Conservation (phyloP, 2,888 invertebrate genomes). For the Sminthurinus aureus region DNA sequence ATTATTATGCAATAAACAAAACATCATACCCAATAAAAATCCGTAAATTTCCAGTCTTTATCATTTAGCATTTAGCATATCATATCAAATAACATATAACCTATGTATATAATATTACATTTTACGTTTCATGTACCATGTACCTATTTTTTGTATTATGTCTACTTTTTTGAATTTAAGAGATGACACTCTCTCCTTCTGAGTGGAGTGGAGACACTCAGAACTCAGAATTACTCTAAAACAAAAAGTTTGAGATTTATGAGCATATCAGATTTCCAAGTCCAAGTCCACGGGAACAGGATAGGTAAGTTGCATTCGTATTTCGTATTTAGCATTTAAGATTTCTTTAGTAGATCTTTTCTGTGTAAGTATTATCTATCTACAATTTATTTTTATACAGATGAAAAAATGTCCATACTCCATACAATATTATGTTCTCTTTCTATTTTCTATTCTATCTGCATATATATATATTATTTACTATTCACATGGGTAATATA, state of each 20-base stretch:
- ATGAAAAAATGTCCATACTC: neutral
- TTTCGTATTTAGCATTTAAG: neutral
- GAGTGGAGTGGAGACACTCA: neutral
- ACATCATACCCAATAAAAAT: too few relatives aligned
- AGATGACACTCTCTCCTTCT: too few relatives aligned
- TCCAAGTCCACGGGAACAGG: neutral
- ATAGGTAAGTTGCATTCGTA: slow-evolving; percentile 30
- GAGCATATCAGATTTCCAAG: slow-evolving; percentile 24
- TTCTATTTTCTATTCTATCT: too few relatives aligned
- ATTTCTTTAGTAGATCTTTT: neutral
- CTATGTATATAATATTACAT: too few relatives aligned
- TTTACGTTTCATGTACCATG: too few relatives aligned
- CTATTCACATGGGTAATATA: neutral
- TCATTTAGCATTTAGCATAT: too few relatives aligned
- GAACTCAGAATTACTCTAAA: neutral
- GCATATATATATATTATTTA: neutral
- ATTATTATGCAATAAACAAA: too few relatives aligned
- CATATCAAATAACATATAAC: too few relatives aligned
- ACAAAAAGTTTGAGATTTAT: slow-evolving; percentile 20
- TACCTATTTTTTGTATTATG: too few relatives aligned
- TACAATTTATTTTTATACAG: neutral
- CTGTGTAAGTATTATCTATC: neutral
- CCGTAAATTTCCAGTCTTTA: too few relatives aligned
- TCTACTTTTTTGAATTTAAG: too few relatives aligned
- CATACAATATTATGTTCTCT: neutral